A percentile compares a stretch with the other conserved stretches of the same genome.
Conservation (phyloP, 1,140 invertebrate genomes). For the Dysdera silvatica region DNA sequence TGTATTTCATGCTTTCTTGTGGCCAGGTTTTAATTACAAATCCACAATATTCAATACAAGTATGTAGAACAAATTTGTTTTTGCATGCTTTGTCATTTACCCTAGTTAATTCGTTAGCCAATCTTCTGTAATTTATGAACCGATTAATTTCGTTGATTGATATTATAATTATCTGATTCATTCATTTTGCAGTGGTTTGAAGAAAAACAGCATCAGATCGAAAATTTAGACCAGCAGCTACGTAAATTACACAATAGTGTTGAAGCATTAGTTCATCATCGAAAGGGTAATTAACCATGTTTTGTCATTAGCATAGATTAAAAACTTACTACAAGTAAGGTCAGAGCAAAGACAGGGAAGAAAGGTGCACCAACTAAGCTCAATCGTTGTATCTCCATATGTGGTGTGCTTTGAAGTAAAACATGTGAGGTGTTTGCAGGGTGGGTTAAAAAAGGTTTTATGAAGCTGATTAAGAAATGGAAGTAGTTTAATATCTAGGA, state of each 20-base stretch:
- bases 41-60: slow-evolving; percentile 29
- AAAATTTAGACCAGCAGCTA: slow-evolving; percentile 81
- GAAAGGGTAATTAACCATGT: slow-evolving; percentile 50
- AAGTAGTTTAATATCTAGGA: too few species aligned
- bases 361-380: too few species aligned
- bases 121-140: neutral
- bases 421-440: too few species aligned
- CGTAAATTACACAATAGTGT: slow-evolving; percentile 78
- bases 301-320: neutral
- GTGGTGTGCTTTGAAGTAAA: too few species aligned
- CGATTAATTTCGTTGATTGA: neutral
- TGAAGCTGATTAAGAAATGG: too few species aligned
- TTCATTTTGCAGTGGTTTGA: slow-evolving; percentile 84
- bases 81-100: neutral
- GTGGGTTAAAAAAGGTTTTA: too few species aligned
- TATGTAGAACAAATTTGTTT: slow-evolving; percentile 6
- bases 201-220: slow-evolving; percentile 85
- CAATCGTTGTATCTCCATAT: too few species aligned
- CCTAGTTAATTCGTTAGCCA: neutral
- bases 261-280: slow-evolving; percentile 75
- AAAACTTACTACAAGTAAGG: neutral
- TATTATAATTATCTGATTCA: too few species aligned
- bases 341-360: too few species aligned
- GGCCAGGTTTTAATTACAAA: slow-evolving; percentile 31
- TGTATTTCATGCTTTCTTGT: neutral